phyloP scores from a whole-genome alignment of 2,888 invertebrate species.

The Amaurobius ferox region DNA sequence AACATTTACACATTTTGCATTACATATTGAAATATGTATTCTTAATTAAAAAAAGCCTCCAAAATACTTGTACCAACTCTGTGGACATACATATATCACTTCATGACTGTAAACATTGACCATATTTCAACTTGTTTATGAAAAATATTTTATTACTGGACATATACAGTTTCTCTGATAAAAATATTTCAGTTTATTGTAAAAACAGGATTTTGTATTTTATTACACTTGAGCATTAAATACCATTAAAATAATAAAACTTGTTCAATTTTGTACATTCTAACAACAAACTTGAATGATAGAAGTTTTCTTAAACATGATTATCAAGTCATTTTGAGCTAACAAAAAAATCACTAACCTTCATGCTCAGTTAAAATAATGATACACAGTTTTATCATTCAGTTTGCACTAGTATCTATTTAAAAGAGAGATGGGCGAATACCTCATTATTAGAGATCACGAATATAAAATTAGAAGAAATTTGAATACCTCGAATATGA shows the following conservation, averaged over 20 bases:
- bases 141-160: slow-evolving; percentile 4
- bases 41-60: slow-evolving; percentile 38
- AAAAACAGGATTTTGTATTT: not conserved
- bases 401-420: no score
- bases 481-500: no score
- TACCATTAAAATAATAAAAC: not conserved
- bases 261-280: no score
- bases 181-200: not conserved
- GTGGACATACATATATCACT: slow-evolving; percentile 13
- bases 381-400: no score
- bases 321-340: no score
- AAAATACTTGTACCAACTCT: slow-evolving; percentile 37
- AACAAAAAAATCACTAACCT: no score
- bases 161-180: not conserved
- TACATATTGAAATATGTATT: slow-evolving; percentile 35
- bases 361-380: no score
- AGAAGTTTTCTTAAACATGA: no score
- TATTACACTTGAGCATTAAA: not conserved
- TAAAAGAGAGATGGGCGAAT: no score
- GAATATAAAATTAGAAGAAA: no score
- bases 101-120: not conserved
- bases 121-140: not conserved
- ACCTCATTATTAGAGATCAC: no score
- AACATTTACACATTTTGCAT: slow-evolving; percentile 25
- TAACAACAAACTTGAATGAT: no score